Percentiles rank a stretch among this genome's conserved stretches.
phyloP scores from a whole-genome alignment of 2,113 vertebrate genomes.

The Girardinichthys multiradiatus region DNA sequence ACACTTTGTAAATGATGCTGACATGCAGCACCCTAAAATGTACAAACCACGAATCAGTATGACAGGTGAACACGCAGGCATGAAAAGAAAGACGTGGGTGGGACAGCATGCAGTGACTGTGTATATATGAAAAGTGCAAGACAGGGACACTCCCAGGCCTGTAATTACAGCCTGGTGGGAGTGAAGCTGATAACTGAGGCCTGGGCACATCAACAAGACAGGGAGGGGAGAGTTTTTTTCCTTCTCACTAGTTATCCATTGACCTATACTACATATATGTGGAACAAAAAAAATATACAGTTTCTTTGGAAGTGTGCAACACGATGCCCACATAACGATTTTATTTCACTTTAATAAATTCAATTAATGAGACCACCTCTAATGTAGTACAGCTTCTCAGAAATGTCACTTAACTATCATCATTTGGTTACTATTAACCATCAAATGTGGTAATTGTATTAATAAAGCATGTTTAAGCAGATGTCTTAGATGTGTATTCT shows the following conservation, averaged over 20 bases:
- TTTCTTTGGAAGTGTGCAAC: too few species aligned
- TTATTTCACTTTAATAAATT: too few species aligned
- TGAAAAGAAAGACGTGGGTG: conserved; percentile 36
- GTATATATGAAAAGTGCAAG: conserved; percentile 23
- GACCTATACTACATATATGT: conserved; percentile 13
- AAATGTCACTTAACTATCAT: conserved; percentile 19
- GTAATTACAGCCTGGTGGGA: conserved; percentile 77
- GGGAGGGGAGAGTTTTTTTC: conserved; percentile 45
- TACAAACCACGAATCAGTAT: conserved; percentile 20
- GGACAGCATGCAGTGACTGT: conserved; percentile 20
- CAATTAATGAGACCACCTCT: neutral
- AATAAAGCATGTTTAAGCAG: conserved; percentile 4
- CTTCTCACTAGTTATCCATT: conserved; percentile 55
- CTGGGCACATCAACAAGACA: conserved; percentile 50
- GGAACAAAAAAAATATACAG: neutral
- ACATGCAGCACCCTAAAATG: conserved; percentile 9
- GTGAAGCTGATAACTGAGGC: conserved; percentile 76
- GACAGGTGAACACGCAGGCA: conserved; percentile 43
- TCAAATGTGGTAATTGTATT: conserved; percentile 21
- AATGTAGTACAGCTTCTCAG: conserved; percentile 29
- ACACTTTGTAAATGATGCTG: neutral
- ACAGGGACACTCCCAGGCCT: conserved; percentile 59
- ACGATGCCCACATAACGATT: too few species aligned
- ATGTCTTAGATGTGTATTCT: neutral
- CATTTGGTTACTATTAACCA: conserved; percentile 28